Evolutionary conservation across 2,888 invertebrate species (phyloP), one percentile per base, ranked within the genome.

Genomic region (Drosophila helvetica): DNA sequence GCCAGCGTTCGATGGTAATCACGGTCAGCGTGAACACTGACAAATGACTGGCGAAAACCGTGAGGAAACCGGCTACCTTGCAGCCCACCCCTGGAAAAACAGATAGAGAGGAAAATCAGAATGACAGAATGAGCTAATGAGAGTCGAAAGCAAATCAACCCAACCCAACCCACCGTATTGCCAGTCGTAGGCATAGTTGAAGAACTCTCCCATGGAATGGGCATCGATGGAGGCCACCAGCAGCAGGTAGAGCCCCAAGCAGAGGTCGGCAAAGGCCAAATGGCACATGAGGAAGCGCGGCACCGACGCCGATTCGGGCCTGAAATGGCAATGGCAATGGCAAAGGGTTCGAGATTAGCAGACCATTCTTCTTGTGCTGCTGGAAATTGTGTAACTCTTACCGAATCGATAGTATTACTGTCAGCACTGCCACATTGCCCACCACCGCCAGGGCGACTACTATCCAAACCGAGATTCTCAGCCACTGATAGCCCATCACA

Each of bases 171-270:
- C 87, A 94, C 95, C 95, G 78, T 95, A 94, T 92, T 98, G 98
- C 98, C 98, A 98, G 88, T 96, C 95, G 84, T 96, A 97, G 3
- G 98, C 98, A 91, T 95, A 96, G 91, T 97, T 97, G 92, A 97
- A 97, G 92, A 97, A 98, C 75, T 95, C 95, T 2, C 97, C 96
- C 85, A 96, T 95, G 0, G 97, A 97, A 79, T 95, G 94, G 0
- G 96, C 93, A 92, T 98, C 98, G 87, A 97, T 96, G 0, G 95
- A 94, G 0, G 98, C 98, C 45, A 98, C 93, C 89, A 98, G 93
- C 46, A 96, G 93, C 59, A 98, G 93, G 91, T 98, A 98, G 1
- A 96, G 90, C 0, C 97, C 98, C 93, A 98, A 96, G 89, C 96
- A 96, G 56, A 98, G 94, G 92, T 98, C 98, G 0, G 97, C 97